A percentile compares a stretch with the other conserved stretches of the same genome.
These are phyloP conservation scores for Hypotaenidia okinawae DNA, from an alignment of 2,797 vertebrate genomes.

Conservation along the genomic window DNA sequence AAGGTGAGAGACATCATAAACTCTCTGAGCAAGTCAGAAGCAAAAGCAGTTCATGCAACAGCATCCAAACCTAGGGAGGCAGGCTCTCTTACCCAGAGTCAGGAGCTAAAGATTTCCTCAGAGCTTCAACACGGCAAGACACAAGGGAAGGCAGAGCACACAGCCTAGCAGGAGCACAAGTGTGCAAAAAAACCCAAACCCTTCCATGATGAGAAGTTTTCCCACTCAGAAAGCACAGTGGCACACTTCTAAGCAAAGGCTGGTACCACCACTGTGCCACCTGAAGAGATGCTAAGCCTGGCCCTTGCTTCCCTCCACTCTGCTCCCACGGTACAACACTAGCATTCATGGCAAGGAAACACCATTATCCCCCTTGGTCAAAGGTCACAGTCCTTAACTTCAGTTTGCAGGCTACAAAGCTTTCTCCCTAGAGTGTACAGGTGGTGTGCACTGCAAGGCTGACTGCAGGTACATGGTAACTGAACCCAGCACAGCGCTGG, in stretches of 20 bases:
- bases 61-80: neutral
- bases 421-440: neutral
- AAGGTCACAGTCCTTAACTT: neutral
- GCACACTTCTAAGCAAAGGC: neutral
- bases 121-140: neutral
- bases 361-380: neutral
- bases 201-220: neutral
- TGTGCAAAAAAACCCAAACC: neutral
- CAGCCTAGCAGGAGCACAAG: neutral
- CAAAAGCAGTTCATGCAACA: neutral
- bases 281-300: neutral
- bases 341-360: neutral
- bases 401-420: neutral
- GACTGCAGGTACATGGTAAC: accelerated
- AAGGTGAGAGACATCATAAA: neutral
- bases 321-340: neutral
- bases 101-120: neutral
- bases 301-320: too few relatives aligned
- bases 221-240: neutral
- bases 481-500: accelerated
- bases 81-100: neutral
- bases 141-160: accelerated
- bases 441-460: neutral
- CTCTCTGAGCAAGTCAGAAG: neutral
- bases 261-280: neutral